Percentiles rank a stretch among this genome's conserved stretches.
Conservation (phyloP, 2,797 vertebrate genomes). For the Loris lydekkerianus region DNA sequence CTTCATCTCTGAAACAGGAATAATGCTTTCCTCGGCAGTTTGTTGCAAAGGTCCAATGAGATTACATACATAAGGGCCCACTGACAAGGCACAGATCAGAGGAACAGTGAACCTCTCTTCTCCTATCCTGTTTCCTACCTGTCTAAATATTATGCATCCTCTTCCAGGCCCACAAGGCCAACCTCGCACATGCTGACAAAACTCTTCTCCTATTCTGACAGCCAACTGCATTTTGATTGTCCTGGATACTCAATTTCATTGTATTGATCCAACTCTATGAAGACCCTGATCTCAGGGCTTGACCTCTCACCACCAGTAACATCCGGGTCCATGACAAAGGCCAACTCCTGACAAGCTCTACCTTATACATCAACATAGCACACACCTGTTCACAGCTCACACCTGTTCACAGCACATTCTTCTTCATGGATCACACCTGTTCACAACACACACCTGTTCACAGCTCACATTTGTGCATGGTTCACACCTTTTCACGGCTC, state of each 20-base stretch:
- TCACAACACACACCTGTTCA: too few relatives aligned
- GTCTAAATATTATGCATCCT: background rate
- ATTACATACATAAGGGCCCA: background rate
- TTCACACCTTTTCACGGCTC: too few relatives aligned
- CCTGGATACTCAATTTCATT: background rate
- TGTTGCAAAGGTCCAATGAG: constrained; percentile 21
- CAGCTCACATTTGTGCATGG: too few relatives aligned
- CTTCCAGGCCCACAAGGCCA: background rate
- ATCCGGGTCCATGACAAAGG: background rate
- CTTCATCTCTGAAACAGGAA: constrained; percentile 31
- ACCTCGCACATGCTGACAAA: background rate
- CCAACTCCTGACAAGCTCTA: background rate
- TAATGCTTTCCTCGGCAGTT: background rate
- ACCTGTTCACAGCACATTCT: too few relatives aligned
- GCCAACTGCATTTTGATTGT: background rate
- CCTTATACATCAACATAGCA: background rate
- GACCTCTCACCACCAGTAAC: background rate
- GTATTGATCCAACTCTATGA: background rate
- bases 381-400: background rate
- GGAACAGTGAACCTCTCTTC: background rate
- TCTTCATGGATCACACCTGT: too few relatives aligned
- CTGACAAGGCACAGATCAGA: background rate
- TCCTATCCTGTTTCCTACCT: background rate
- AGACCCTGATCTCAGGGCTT: background rate
- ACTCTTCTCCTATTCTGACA: background rate